These are phyloP conservation scores for Diceros bicornis DNA, from an alignment of 2,797 vertebrate genomes.

Conservation along the genomic window DNA sequence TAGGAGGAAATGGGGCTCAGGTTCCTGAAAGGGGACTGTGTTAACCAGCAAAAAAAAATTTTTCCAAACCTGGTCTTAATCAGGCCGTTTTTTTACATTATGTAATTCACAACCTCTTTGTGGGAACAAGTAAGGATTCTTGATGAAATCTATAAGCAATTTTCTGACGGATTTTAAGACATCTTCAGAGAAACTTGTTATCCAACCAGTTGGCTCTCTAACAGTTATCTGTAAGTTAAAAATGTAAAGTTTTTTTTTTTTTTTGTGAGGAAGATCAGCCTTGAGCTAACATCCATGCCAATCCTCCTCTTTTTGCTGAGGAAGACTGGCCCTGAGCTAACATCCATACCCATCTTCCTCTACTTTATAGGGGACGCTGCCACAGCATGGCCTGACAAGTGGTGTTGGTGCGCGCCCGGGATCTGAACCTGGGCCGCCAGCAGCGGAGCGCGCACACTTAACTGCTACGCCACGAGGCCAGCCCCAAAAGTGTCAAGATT, in stretches of 20 bases:
- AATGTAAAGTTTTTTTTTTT: background rate
- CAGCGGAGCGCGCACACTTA: too few relatives aligned
- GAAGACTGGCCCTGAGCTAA: too few relatives aligned
- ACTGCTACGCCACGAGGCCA: too few relatives aligned
- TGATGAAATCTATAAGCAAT: background rate
- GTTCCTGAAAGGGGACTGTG: background rate
- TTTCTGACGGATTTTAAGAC: constrained; percentile 51
- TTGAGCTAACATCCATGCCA: too few relatives aligned
- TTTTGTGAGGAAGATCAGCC: too few relatives aligned
- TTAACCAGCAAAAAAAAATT: background rate
- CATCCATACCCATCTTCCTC: too few relatives aligned
- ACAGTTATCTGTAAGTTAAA: background rate
- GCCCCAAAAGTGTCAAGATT: background rate
- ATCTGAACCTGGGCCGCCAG: too few relatives aligned
- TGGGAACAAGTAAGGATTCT: constrained; percentile 9
- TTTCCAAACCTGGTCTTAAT: background rate
- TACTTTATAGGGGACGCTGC: too few relatives aligned
- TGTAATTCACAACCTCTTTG: background rate
- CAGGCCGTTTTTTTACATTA: constrained; percentile 27
- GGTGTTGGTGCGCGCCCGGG: too few relatives aligned
- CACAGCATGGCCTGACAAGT: too few relatives aligned
- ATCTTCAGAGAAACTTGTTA: constrained; percentile 37
- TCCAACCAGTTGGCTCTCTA: background rate
- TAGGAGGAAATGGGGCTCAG: background rate
- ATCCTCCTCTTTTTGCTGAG: too few relatives aligned